Base-by-base conservation (phyloP, 2,888 invertebrate genomes). In the Acanthococcus lagerstroemiae region DNA sequence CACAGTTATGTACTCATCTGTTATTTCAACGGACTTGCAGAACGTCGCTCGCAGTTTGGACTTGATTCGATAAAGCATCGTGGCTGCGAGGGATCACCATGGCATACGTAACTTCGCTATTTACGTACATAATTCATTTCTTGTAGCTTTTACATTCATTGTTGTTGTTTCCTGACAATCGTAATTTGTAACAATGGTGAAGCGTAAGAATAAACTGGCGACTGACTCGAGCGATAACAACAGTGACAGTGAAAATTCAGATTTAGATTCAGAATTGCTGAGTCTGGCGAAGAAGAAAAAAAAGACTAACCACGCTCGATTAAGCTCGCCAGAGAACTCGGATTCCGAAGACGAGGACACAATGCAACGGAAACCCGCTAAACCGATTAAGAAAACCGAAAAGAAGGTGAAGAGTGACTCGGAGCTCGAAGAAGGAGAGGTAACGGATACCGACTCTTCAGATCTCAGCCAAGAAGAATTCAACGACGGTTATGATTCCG, bases 401-500 rank as follows among this genome's bases (percentile, higher is more conserved):
- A 56, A 46, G 12, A 52, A 58, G 26, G 6, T 44, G 5, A 17
- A 46, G 9, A 65, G 44, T 46, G 58, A 67, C 25, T 56, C 65
- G 1, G 66, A 66, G 44, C 46, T 57, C 21, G 66, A 66, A 24
- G 66, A 66, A 85, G 86, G 90, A 25, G 93, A 94, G 78, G 92
- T 94, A 0, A 90, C 90, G 0, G 82, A 81, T 66, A 79, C 81
- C 0, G 78, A 78, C 56, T 83, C 82, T 54, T 55, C 65, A 1
- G 65, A 65, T n/a, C 25, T 44, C 21, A 65, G 65, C 65, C 87
- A 90, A 69, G 88, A 88, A 71, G 94, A 95, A 76, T 96, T 95
- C 74, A 88, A 94, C 74, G 96, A 97, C 78, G 96, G 96, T 69
- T 95, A 90, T 72, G 96, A 95, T 75, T 96, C 96, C 70, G 90